Conservation (phyloP, 2,888 invertebrate species). For the Choristoneura rosaceana region DNA sequence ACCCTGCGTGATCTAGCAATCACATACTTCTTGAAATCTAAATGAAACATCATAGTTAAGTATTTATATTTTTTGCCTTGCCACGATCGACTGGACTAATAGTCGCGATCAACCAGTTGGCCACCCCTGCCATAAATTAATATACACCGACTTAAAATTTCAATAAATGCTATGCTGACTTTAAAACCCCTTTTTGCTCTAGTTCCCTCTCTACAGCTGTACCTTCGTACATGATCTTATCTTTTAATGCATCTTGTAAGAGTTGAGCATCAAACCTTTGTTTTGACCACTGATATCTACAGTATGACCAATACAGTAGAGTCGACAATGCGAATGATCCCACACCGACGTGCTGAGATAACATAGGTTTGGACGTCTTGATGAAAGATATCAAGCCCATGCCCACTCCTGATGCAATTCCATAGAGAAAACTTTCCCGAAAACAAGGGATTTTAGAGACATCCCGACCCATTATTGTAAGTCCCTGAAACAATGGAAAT, state of each 20-base stretch:
- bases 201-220: constrained; percentile 82
- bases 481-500: constrained; percentile 70
- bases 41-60: too few relatives aligned
- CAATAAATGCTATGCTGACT: constrained; percentile 59
- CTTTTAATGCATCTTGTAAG: constrained; percentile 86
- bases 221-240: constrained; percentile 87
- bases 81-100: too few relatives aligned
- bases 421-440: constrained; percentile 90
- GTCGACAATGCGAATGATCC: constrained; percentile 88
- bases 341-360: constrained; percentile 88
- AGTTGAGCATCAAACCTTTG: constrained; percentile 87
- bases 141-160: constrained; percentile 7
- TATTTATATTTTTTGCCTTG: too few relatives aligned
- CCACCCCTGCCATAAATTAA: constrained; percentile 11
- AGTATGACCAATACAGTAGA: constrained; percentile 88
- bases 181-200: constrained; percentile 72
- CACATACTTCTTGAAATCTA: too few relatives aligned
- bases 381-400: constrained; percentile 89
- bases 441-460: constrained; percentile 92
- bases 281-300: constrained; percentile 89
- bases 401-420: constrained; percentile 89
- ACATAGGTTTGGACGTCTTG: constrained; percentile 88
- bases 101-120: too few relatives aligned
- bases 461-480: constrained; percentile 89
- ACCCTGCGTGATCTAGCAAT: too few relatives aligned